These are phyloP conservation scores for Meriones unguiculatus DNA, from an alignment of 2,113 vertebrate species.

Conservation along the genomic window DNA sequence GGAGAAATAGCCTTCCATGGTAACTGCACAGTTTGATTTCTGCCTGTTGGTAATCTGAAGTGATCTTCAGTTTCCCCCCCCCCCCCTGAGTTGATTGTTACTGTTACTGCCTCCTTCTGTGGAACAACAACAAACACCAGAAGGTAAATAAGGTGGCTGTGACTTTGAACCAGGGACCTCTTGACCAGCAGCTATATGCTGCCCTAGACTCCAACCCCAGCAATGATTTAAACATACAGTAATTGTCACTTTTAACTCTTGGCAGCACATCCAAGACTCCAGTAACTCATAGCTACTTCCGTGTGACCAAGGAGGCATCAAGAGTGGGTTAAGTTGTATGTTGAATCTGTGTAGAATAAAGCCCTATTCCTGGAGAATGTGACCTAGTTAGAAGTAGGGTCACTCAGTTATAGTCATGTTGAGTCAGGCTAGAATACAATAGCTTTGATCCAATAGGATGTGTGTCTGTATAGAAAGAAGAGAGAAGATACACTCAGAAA, in stretches of 20 bases:
- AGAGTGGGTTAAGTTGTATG: not conserved
- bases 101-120: not conserved
- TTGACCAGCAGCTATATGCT: not conserved
- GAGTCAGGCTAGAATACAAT: not conserved
- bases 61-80: not conserved
- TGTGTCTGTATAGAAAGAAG: not conserved
- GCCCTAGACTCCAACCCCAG: not conserved
- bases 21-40: not conserved
- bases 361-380: not conserved
- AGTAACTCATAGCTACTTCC: not conserved
- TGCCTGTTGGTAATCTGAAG: not conserved
- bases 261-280: not conserved
- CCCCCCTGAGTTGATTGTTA: not conserved
- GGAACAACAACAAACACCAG: not conserved
- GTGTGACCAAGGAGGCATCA: not conserved
- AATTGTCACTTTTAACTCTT: not conserved
- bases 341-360: not conserved
- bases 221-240: not conserved
- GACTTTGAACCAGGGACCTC: not conserved
- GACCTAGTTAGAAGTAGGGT: not conserved
- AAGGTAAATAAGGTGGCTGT: not conserved
- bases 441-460: not conserved
- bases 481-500: not conserved
- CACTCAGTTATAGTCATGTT: not conserved
- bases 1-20: not conserved